Percentiles rank a stretch among this genome's conserved stretches.
Conservation (phyloP, 2,888 invertebrate species). For the Macrosiphum euphorbiae region DNA sequence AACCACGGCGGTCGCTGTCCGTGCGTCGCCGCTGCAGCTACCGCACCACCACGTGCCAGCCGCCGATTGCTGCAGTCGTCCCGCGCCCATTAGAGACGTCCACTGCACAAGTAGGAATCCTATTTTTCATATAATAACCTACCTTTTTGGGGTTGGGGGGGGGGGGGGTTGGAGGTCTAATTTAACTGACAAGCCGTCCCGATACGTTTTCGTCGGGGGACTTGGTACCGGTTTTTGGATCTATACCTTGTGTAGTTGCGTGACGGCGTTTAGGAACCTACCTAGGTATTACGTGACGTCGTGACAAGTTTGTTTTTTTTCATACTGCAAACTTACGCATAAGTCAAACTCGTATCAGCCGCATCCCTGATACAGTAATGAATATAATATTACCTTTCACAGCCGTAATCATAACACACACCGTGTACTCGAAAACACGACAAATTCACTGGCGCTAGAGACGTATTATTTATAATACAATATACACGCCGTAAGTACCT, state of each 20-base stretch:
- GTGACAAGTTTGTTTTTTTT: neutral
- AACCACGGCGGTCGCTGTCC: neutral
- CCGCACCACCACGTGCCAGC: neutral
- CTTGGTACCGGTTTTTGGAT: neutral
- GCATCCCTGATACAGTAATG: neutral
- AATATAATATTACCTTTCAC: neutral
- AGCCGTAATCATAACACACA: no score
- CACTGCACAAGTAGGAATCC: slow-evolving; percentile 19
- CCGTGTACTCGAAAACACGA: neutral
- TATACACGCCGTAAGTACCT: neutral
- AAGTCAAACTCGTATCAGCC: neutral
- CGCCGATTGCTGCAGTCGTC: neutral
- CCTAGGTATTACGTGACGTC: neutral
- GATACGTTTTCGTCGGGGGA: neutral
- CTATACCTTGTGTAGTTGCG: neutral
- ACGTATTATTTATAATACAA: neutral
- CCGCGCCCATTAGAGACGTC: neutral
- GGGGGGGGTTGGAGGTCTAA: neutral
- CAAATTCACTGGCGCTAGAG: neutral
- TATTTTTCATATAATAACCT: neutral
- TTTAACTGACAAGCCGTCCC: neutral
- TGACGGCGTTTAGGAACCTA: no score
- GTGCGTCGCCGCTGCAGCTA: neutral
- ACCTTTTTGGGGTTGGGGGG: neutral
- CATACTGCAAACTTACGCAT: neutral